Percentiles rank a stretch among this genome's conserved stretches.
Conservation (phyloP, 1,140 invertebrate species). For the Pogonus chalceus region DNA sequence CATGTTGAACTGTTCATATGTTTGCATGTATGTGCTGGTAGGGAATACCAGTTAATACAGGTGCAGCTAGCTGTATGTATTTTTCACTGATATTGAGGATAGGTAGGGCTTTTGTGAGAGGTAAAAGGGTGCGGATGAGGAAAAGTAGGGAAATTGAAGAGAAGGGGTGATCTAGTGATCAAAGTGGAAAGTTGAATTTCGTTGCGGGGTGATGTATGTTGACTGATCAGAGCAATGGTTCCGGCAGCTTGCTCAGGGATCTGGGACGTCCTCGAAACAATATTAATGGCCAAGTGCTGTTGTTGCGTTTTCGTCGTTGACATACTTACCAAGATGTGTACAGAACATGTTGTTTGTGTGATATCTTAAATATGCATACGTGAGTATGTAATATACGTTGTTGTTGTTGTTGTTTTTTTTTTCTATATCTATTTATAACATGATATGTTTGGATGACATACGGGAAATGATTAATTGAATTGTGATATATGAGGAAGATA, state of each 20-base stretch:
- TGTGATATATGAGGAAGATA: no score
- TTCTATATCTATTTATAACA: no score
- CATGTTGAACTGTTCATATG: neutral
- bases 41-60: neutral
- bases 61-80: neutral
- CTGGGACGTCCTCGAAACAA: conserved; percentile 4
- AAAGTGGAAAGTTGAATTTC: neutral
- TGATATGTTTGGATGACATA: no score
- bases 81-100: no score
- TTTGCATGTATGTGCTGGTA: neutral
- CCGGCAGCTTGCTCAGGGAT: neutral
- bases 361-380: no score
- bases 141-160: no score
- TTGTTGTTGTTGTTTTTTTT: no score
- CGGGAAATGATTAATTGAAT: no score
- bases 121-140: neutral
- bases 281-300: neutral
- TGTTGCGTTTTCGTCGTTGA: neutral
- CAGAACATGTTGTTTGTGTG: neutral
- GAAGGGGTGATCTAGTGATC: neutral
- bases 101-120: neutral
- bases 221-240: neutral
- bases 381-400: no score
- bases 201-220: neutral
- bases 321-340: neutral